Evolutionary conservation across 53 echinoderm and acorn worm genomes (phyloP).

Genomic region (Zoroaster sp.): DNA sequence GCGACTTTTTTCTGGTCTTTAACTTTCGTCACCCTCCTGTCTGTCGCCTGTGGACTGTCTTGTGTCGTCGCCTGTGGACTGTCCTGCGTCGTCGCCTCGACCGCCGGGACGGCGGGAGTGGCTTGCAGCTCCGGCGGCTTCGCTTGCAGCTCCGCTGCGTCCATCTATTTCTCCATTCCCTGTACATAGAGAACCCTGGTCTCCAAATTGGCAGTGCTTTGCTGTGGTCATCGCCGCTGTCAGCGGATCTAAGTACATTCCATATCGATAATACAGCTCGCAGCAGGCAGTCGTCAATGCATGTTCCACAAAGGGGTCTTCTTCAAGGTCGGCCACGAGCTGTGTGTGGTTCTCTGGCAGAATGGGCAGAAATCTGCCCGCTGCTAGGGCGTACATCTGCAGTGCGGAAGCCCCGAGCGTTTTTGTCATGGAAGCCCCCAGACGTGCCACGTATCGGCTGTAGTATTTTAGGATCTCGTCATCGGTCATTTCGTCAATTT

Average conservation of each 20-base stretch:
- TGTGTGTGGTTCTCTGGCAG: background rate
- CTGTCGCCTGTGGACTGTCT: background rate
- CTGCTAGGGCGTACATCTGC: background rate
- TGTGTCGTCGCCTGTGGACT: background rate
- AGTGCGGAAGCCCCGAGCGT: constrained; percentile 3
- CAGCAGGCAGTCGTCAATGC: no score
- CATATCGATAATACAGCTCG: no score
- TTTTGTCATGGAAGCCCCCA: constrained; percentile 4
- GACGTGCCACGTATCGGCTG: background rate
- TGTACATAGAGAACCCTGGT: background rate
- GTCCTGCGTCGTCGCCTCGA: no score
- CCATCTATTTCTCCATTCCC: background rate
- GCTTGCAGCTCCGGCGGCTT: background rate
- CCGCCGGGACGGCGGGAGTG: no score
- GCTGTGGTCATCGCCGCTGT: background rate
- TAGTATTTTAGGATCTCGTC: no score
- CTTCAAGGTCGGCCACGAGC: background rate
- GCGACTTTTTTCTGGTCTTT: no score
- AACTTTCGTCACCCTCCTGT: no score
- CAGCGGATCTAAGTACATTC: no score
- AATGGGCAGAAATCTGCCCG: no score
- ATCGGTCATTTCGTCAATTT: no score
- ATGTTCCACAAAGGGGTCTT: no score
- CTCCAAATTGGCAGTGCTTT: background rate
- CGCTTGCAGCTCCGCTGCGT: background rate